Percentiles rank a stretch among this genome's conserved stretches.
These are phyloP conservation scores for Suillia variegata DNA, from an alignment of 2,888 invertebrate genomes.

Conservation along the genomic window DNA sequence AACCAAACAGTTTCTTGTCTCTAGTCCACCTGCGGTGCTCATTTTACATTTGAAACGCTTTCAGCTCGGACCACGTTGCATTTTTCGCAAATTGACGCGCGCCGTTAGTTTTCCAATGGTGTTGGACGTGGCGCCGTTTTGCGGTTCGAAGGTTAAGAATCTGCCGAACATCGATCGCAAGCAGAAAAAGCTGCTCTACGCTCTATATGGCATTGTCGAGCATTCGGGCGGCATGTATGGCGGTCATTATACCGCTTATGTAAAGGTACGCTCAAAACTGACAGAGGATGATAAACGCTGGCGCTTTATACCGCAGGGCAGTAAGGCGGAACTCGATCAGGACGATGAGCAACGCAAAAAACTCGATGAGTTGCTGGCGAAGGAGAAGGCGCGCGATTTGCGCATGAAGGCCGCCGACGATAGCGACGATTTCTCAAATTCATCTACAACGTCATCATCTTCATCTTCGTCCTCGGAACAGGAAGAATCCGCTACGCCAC, in stretches of 20 bases:
- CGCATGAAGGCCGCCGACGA: slow-evolving; percentile 56
- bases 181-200: slow-evolving; percentile 77
- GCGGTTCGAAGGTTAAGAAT: slow-evolving; percentile 71
- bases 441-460: slow-evolving; percentile 59
- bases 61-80: slow-evolving; percentile 76
- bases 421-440: slow-evolving; percentile 65
- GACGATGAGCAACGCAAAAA: slow-evolving; percentile 62
- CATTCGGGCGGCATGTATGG: slow-evolving; percentile 91
- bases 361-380: slow-evolving; percentile 57
- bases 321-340: slow-evolving; percentile 64
- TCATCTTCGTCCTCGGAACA: slow-evolving; percentile 34
- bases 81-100: slow-evolving; percentile 82
- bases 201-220: slow-evolving; percentile 93
- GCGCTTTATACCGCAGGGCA: slow-evolving; percentile 73
- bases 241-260: slow-evolving; percentile 88
- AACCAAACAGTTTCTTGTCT: slow-evolving; percentile 84
- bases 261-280: slow-evolving; percentile 78
- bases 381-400: slow-evolving; percentile 54
- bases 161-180: slow-evolving; percentile 68
- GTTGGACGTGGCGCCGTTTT: slow-evolving; percentile 89
- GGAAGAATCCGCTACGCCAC: slow-evolving; percentile 49
- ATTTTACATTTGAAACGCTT: slow-evolving; percentile 96
- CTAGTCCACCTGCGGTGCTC: slow-evolving; percentile 89
- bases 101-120: slow-evolving; percentile 86
- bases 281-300: slow-evolving; percentile 71